Percentiles rank a stretch among this genome's conserved stretches.
Conservation (phyloP, 92 coral and sea anemone species). For the Actinostola sp. region DNA sequence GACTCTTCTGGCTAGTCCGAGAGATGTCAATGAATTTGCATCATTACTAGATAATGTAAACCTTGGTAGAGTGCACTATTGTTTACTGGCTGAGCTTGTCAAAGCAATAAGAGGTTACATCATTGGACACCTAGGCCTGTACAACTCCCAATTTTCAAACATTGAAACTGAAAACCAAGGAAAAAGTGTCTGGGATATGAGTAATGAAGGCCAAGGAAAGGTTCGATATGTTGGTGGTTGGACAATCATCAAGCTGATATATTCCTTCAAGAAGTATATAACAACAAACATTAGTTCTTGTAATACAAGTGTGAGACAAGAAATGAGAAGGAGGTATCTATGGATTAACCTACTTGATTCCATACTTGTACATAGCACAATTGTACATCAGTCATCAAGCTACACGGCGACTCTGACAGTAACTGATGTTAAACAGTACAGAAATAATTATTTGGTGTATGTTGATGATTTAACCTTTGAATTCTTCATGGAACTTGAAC, state of each 20-base stretch:
- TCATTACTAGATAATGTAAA: no score
- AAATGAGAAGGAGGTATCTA: constrained; percentile 13
- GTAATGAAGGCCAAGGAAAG: constrained; percentile 35
- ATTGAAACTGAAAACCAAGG: background rate
- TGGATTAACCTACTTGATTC: constrained; percentile 26
- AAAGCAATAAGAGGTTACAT: no score
- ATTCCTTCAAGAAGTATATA: constrained; percentile 28
- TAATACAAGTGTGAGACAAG: constrained; percentile 6
- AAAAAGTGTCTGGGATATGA: constrained; percentile 23
- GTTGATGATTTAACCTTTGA: constrained; percentile 31
- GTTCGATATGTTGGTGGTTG: constrained; percentile 53
- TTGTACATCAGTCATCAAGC: constrained; percentile 20
- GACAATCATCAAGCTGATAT: constrained; percentile 34
- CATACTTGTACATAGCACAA: constrained; percentile 6
- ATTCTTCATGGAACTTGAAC: constrained; percentile 39
- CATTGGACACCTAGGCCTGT: no score
- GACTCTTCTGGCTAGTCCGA: no score
- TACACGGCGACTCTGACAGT: constrained; percentile 27
- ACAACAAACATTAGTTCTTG: constrained; percentile 25
- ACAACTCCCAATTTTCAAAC: background rate
- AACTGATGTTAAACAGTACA: constrained; percentile 41
- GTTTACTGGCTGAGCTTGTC: no score
- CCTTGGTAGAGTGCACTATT: no score
- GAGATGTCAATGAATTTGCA: no score
- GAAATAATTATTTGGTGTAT: constrained; percentile 29